Evolutionary conservation across 2,113 vertebrate species (phyloP).

Genomic region (Benitochromis conjunctus): DNA sequence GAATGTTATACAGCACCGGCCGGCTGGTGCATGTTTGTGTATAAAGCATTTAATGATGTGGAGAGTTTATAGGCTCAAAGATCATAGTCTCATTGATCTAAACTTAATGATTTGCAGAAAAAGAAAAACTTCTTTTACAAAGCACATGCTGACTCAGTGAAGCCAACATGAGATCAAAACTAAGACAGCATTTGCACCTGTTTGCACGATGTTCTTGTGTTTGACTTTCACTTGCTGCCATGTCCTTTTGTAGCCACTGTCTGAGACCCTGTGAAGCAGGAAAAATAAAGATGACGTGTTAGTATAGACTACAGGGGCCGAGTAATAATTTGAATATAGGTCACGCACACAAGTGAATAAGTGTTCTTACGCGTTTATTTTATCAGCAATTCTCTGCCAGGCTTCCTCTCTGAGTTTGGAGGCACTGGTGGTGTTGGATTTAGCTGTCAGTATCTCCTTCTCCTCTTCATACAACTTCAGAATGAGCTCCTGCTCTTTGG

Average conservation of each 20-base stretch:
- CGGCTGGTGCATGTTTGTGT: background rate
- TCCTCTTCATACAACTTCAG: constrained; percentile 63
- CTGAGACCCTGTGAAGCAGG: constrained; percentile 31
- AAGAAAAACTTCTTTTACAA: background rate
- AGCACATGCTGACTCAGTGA: background rate
- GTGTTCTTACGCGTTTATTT: constrained; percentile 48
- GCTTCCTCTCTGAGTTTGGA: constrained; percentile 58
- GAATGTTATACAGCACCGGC: background rate
- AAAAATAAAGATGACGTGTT: background rate
- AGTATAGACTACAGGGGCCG: background rate
- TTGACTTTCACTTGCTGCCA: constrained; percentile 69
- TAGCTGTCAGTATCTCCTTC: constrained; percentile 43
- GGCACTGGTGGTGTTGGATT: constrained; percentile 63
- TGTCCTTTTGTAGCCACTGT: constrained; percentile 58
- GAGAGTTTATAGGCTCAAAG: background rate
- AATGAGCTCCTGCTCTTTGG: constrained; percentile 58
- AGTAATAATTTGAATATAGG: background rate
- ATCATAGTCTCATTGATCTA: fast-evolving
- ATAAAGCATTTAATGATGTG: fast-evolving
- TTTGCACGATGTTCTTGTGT: constrained; percentile 63
- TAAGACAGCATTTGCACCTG: background rate
- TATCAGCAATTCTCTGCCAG: constrained; percentile 66
- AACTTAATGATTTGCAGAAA: background rate
- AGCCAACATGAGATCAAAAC: background rate
- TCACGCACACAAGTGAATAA: background rate